phyloP scores from a whole-genome alignment of 2,797 vertebrate genomes.

The Taenioides sp. region DNA sequence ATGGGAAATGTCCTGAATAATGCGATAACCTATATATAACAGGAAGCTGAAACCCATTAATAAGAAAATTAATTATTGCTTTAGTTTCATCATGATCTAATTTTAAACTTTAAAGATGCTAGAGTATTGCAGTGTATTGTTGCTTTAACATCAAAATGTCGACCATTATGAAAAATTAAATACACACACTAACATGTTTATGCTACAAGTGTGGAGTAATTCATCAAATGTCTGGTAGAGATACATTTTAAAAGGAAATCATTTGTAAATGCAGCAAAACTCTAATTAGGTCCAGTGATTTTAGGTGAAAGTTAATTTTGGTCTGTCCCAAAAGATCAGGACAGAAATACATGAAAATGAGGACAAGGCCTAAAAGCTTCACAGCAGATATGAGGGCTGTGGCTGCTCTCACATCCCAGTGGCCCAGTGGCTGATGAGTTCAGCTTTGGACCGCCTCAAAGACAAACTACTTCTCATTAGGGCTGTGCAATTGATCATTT shows the following conservation, averaged over 20 bases:
- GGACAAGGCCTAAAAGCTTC: conserved; percentile 48
- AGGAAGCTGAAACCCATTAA: no score
- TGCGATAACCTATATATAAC: no score
- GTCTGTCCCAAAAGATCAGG: conserved; percentile 53
- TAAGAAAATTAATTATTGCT: no score
- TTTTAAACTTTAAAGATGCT: no score
- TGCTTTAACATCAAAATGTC: conserved; percentile 1
- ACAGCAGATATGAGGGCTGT: conserved; percentile 29
- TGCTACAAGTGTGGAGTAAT: background rate
- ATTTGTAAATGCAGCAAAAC: conserved; percentile 26
- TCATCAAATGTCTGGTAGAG: conserved; percentile 7
- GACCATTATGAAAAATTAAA: background rate
- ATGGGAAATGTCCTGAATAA: no score
- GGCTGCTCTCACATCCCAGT: background rate
- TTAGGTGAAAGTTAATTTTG: conserved; percentile 43
- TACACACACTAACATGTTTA: background rate
- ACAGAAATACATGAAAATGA: conserved; percentile 67
- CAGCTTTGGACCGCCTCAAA: background rate
- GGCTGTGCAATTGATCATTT: no score
- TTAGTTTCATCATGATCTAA: no score
- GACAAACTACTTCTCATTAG: no score
- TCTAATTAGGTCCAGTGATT: conserved; percentile 44
- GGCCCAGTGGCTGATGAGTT: background rate
- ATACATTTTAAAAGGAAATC: conserved; percentile 20
- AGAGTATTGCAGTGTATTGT: background rate